A percentile compares a stretch with the other conserved stretches of the same genome.
Evolutionary conservation across 2,113 vertebrate genomes (phyloP).

Genomic region (Verasper variegatus): DNA sequence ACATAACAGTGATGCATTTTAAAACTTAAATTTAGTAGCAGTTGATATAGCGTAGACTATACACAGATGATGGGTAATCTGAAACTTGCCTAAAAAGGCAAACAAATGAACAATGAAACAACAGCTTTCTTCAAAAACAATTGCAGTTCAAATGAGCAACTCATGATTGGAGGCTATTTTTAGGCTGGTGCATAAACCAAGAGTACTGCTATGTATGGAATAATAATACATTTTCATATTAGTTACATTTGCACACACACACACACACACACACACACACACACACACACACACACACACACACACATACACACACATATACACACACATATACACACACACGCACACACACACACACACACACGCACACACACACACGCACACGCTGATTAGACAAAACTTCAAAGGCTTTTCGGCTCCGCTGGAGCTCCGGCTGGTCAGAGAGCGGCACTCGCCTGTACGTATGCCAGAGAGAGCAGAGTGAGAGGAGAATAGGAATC

Average conservation of each 20-base stretch:
- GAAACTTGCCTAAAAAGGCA: background rate
- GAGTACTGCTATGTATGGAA: constrained; percentile 44
- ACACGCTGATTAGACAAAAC: constrained; percentile 63
- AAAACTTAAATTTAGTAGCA: too few relatives aligned
- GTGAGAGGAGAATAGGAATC: background rate
- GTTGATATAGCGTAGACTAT: background rate
- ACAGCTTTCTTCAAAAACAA: constrained; percentile 2
- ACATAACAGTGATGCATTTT: too few relatives aligned
- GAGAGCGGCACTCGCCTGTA: constrained; percentile 15
- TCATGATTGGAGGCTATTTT: constrained; percentile 44
- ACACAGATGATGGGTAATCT: background rate
- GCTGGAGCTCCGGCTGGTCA: constrained; percentile 47
- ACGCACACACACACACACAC: too few relatives aligned
- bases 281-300: too few relatives aligned
- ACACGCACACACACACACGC: too few relatives aligned
- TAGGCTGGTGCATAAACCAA: constrained; percentile 38
- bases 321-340: too few relatives aligned
- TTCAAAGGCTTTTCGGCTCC: constrained; percentile 66
- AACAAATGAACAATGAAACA: constrained; percentile 6
- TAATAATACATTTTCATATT: constrained; percentile 66
- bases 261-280: too few relatives aligned
- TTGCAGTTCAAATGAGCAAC: constrained; percentile 19
- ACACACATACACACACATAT: too few relatives aligned
- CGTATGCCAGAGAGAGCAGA: constrained; percentile 31
- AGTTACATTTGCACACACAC: constrained; percentile 56